phyloP scores from a whole-genome alignment of 92 coral and sea anemone species.

The Paramuricea clavata region DNA sequence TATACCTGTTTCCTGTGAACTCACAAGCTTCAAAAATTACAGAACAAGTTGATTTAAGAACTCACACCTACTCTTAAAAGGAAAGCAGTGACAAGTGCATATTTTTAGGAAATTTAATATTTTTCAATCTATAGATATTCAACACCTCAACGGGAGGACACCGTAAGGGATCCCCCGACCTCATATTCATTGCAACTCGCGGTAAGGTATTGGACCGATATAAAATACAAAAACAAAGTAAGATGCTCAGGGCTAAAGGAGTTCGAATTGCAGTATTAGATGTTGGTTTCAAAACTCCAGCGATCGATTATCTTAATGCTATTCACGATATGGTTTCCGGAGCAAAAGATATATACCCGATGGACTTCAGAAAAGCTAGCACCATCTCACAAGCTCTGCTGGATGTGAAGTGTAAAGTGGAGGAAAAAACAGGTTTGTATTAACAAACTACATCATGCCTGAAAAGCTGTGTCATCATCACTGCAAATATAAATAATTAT shows the following conservation, averaged over 20 bases:
- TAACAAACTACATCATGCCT: background rate
- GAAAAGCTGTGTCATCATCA: too few relatives aligned
- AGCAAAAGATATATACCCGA: slow-evolving; percentile 18
- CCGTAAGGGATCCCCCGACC: slow-evolving; percentile 17
- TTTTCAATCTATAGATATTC: slow-evolving; percentile 8
- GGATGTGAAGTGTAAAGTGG: slow-evolving; percentile 10
- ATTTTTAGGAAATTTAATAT: too few relatives aligned
- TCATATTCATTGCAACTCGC: slow-evolving; percentile 34
- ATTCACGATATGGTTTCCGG: slow-evolving; percentile 38
- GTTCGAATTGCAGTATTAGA: slow-evolving; percentile 23
- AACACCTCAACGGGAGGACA: slow-evolving; percentile 33
- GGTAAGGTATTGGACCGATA: background rate
- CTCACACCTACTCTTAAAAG: too few relatives aligned
- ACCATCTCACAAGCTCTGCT: slow-evolving; percentile 7
- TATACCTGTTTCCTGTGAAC: too few relatives aligned
- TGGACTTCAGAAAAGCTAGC: slow-evolving; percentile 21
- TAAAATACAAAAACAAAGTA: background rate
- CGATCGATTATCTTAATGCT: background rate
- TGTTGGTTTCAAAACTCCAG: slow-evolving; percentile 25
- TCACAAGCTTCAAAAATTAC: too few relatives aligned
- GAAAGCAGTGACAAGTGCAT: too few relatives aligned
- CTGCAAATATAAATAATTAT: too few relatives aligned
- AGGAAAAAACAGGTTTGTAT: slow-evolving; percentile 16
- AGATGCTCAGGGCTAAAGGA: slow-evolving; percentile 22
- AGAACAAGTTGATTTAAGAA: too few relatives aligned